Evolutionary conservation across 2,797 vertebrate species (phyloP).

Genomic region (Zalophus californianus): DNA sequence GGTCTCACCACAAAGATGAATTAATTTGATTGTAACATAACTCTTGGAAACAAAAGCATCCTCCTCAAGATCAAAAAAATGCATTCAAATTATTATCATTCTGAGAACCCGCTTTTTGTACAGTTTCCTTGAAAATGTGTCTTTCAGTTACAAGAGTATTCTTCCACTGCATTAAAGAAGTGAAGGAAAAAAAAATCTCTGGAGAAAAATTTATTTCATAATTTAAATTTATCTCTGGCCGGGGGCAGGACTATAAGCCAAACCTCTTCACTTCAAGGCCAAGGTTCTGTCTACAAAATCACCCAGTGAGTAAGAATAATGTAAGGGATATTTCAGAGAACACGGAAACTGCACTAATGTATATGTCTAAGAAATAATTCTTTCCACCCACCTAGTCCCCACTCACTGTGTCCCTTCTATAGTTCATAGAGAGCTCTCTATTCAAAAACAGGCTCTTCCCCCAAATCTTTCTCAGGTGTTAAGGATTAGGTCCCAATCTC

Average conservation of each 20-base stretch:
- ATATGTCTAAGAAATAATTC: not conserved
- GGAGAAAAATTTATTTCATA: not conserved
- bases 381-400: not conserved
- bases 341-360: not conserved
- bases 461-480: not conserved
- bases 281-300: not conserved
- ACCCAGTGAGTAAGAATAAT: not conserved
- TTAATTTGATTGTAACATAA: slow-evolving; percentile 23
- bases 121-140: not conserved
- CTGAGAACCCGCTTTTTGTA: not conserved
- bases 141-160: not conserved
- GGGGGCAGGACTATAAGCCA: not conserved
- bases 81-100: not conserved
- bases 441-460: not conserved
- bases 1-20: slow-evolving; percentile 53
- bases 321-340: not conserved
- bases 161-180: not conserved
- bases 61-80: slow-evolving; percentile 1
- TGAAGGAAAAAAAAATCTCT: not conserved
- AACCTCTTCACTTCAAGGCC: not conserved
- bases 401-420: not conserved
- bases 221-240: not conserved
- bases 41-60: slow-evolving; percentile 39
- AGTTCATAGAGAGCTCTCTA: not conserved
- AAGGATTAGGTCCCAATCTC: not conserved